These are phyloP conservation scores for Porites australiensis DNA, from an alignment of 64 coral and sea anemone species.

Conservation along the genomic window DNA sequence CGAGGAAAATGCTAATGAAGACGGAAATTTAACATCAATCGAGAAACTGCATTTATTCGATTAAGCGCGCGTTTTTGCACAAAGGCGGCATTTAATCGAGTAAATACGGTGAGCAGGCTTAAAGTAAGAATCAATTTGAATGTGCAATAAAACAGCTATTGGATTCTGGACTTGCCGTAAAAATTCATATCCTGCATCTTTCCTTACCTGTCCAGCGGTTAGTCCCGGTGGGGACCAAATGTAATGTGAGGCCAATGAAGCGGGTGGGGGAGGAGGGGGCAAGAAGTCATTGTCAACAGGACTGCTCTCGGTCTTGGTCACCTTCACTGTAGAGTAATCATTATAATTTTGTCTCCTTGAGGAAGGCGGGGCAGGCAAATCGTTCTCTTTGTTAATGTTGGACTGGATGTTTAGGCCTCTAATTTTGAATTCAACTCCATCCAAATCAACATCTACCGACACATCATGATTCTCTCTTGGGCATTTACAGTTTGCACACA, in stretches of 20 bases:
- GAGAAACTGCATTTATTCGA: no score
- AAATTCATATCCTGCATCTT: neutral
- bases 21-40: no score
- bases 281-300: slow-evolving; percentile 60
- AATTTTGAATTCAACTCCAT: slow-evolving; percentile 84
- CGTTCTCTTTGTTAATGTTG: slow-evolving; percentile 55
- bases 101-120: no score
- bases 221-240: slow-evolving; percentile 78
- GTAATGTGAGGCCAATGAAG: slow-evolving; percentile 50
- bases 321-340: slow-evolving; percentile 41
- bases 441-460: slow-evolving; percentile 49
- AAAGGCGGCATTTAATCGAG: no score
- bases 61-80: no score
- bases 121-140: no score
- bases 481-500: slow-evolving; percentile 86
- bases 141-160: no score
- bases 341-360: slow-evolving; percentile 46
- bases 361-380: slow-evolving; percentile 73
- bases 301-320: slow-evolving; percentile 15
- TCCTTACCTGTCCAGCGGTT: slow-evolving; percentile 72
- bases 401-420: slow-evolving; percentile 74
- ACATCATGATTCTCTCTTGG: slow-evolving; percentile 90
- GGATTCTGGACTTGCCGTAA: no score
- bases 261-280: slow-evolving; percentile 64
- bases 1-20: no score